phyloP scores from a whole-genome alignment of 2,113 vertebrate species.

The Ciconia stormi region DNA sequence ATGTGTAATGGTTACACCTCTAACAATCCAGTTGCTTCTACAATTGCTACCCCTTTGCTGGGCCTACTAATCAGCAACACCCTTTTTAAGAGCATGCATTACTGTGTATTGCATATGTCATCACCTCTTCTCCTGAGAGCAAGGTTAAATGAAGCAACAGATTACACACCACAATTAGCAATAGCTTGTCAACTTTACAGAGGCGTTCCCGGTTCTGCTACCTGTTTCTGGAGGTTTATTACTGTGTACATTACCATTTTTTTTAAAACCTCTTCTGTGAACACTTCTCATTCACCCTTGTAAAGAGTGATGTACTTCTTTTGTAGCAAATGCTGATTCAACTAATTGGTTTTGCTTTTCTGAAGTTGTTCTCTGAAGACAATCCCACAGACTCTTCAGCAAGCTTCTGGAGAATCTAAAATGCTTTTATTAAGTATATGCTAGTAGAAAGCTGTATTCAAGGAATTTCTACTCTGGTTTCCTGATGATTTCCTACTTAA shows the following conservation, averaged over 20 bases:
- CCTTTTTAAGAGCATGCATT: not conserved
- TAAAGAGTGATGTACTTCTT: not conserved
- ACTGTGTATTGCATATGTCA: not conserved
- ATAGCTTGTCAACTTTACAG: not conserved
- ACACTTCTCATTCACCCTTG: not conserved
- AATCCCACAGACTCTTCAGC: not conserved
- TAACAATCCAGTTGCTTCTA: not conserved
- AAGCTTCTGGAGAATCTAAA: not conserved
- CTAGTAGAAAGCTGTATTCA: not conserved
- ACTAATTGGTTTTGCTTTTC: not conserved
- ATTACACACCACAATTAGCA: not conserved
- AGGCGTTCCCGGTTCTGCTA: not conserved
- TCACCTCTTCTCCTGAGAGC: not conserved
- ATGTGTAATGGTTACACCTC: not conserved
- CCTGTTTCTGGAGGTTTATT: not conserved
- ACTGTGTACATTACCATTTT: not conserved
- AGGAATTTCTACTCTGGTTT: not conserved
- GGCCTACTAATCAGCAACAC: not conserved
- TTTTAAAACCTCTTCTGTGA: not conserved
- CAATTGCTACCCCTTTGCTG: not conserved
- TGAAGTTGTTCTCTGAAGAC: not conserved
- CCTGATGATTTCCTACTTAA: not conserved
- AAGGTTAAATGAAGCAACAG: not conserved
- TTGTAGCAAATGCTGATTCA: not conserved
- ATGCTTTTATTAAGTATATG: not conserved